phyloP scores from a whole-genome alignment of 2,888 invertebrate species.

The Eurois occulta region DNA sequence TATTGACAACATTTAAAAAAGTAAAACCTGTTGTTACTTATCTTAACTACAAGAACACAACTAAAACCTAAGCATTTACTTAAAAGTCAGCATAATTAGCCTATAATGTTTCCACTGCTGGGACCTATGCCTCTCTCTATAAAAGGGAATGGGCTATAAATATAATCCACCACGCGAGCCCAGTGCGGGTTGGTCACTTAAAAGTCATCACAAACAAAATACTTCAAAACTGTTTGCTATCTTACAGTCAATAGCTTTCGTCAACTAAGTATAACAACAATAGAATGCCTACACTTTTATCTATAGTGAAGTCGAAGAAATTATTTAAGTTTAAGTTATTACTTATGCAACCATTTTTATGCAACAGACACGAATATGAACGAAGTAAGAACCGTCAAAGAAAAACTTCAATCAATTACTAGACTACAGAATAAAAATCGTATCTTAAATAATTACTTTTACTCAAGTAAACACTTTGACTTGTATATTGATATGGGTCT shows the following conservation, averaged over 20 bases:
- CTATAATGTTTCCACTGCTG: too few species aligned
- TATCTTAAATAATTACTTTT: background rate
- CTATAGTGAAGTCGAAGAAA: background rate
- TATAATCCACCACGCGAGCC: too few species aligned
- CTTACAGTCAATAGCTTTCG: slow-evolving; percentile 8
- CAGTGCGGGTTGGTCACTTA: too few species aligned
- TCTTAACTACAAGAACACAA: slow-evolving; percentile 2
- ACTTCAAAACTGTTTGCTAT: slow-evolving; percentile 26
- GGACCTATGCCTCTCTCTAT: too few species aligned
- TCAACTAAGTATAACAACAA: background rate
- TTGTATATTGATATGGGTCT: background rate
- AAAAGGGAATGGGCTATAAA: too few species aligned
- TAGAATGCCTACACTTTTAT: background rate
- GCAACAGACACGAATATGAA: background rate
- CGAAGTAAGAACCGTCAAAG: background rate
- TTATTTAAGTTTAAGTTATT: background rate
- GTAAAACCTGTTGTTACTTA: slow-evolving; percentile 2
- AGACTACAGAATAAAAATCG: background rate
- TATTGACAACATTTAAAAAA: background rate
- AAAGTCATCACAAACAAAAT: slow-evolving; percentile 26
- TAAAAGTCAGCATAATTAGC: slow-evolving; percentile 5
- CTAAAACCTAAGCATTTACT: background rate
- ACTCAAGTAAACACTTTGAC: background rate
- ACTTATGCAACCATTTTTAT: background rate
- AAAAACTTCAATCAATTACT: background rate